Evolutionary conservation across 2,888 invertebrate genomes (phyloP).

Genomic region (Mimumesa dahlbomi): DNA sequence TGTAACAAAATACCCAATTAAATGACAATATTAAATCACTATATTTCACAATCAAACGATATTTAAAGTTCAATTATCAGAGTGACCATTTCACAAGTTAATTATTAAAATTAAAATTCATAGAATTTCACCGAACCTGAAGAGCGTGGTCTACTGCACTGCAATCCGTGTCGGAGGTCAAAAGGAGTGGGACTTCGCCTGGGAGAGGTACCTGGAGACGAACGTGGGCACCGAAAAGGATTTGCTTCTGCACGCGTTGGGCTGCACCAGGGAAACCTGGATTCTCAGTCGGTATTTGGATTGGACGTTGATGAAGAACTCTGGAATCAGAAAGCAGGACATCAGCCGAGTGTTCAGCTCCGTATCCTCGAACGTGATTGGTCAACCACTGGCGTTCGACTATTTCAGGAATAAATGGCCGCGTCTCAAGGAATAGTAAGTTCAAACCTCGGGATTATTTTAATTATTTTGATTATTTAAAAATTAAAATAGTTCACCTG

Average conservation of each 20-base stretch:
- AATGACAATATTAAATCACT: too few species aligned
- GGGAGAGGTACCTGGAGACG: conserved; percentile 88
- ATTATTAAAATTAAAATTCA: too few species aligned
- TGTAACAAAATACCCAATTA: too few species aligned
- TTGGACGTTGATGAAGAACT: conserved; percentile 86
- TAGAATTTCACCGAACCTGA: conserved; percentile 92
- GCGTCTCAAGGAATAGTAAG: conserved; percentile 87
- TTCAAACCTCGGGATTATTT: conserved; percentile 55
- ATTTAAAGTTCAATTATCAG: too few species aligned
- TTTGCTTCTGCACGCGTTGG: conserved; percentile 88
- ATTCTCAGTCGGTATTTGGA: conserved; percentile 89
- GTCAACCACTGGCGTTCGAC: conserved; percentile 90
- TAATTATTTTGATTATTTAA: conserved; percentile 2
- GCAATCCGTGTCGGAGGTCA: conserved; percentile 91
- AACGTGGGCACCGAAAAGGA: conserved; percentile 92
- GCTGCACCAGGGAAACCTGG: conserved; percentile 92
- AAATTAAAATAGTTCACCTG: too few species aligned
- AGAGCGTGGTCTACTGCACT: conserved; percentile 92
- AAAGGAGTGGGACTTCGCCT: conserved; percentile 94
- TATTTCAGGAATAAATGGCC: conserved; percentile 90
- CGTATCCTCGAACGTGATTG: conserved; percentile 88
- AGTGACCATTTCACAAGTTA: too few species aligned
- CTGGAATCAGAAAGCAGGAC: conserved; percentile 92
- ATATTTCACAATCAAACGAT: too few species aligned
- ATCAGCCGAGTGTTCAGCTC: conserved; percentile 88